Evolutionary conservation across 2,113 vertebrate genomes (phyloP).

Genomic region (Chamaea fasciata): DNA sequence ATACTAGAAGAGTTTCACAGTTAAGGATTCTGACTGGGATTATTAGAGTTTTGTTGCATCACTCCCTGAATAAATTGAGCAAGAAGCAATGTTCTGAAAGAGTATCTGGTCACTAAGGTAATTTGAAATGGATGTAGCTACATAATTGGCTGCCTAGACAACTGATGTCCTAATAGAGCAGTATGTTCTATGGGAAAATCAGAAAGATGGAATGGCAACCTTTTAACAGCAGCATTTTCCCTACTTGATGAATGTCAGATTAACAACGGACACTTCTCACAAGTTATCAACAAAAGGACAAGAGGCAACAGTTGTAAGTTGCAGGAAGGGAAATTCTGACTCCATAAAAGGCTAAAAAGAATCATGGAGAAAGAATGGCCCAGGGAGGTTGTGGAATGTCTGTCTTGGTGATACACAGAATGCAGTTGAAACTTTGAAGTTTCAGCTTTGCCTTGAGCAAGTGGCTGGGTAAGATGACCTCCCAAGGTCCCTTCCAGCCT

Average conservation of each 20-base stretch:
- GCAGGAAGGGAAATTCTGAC: neutral
- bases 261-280: neutral
- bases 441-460: neutral
- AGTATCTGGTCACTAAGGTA: neutral
- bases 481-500: neutral
- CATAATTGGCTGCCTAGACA: neutral
- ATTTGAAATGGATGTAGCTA: neutral
- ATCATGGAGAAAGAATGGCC: neutral
- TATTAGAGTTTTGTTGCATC: neutral
- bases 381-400: neutral
- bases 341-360: neutral
- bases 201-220: neutral
- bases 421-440: neutral
- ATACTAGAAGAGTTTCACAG: neutral
- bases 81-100: neutral
- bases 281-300: neutral
- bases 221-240: neutral
- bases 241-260: neutral
- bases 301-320: neutral
- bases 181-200: neutral
- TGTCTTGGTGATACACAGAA: neutral
- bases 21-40: neutral
- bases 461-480: neutral
- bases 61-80: neutral
- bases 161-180: neutral